These are phyloP conservation scores for Cygnus atratus DNA, from an alignment of 2,113 vertebrate species.

Conservation along the genomic window DNA sequence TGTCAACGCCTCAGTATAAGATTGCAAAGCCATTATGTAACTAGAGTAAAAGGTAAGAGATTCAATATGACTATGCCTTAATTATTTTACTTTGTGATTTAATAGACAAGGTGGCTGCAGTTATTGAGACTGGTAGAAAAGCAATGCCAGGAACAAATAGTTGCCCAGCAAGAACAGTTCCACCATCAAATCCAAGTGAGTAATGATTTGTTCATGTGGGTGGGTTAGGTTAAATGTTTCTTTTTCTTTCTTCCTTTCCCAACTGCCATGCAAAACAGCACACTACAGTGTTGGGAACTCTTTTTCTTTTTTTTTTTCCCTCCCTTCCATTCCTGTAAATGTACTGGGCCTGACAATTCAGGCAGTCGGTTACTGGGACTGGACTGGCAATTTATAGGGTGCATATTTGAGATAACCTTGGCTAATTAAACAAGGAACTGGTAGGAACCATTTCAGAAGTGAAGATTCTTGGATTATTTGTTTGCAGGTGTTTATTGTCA, in stretches of 20 bases:
- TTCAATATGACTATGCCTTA: background rate
- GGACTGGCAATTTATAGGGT: background rate
- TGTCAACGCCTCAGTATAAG: background rate
- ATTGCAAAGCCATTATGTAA: background rate
- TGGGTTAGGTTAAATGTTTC: background rate
- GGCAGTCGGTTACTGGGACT: background rate
- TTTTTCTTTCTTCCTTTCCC: background rate
- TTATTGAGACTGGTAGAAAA: constrained; percentile 91
- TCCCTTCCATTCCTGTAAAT: background rate
- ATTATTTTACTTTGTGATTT: constrained; percentile 54
- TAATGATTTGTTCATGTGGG: background rate
- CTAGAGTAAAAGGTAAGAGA: background rate
- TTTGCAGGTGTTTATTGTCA: background rate
- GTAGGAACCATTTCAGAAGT: background rate
- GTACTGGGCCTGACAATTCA: background rate
- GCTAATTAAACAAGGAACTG: background rate
- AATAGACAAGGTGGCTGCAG: constrained; percentile 89
- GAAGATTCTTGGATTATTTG: background rate
- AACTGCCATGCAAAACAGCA: background rate
- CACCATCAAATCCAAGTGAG: constrained; percentile 91
- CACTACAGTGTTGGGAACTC: background rate
- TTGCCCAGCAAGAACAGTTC: constrained; percentile 92
- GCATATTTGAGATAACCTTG: background rate
- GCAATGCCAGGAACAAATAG: constrained; percentile 92
- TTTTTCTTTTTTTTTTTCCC: background rate